Evolutionary conservation across 2,888 invertebrate species (phyloP).

Genomic region (Leucophora obtusa): DNA sequence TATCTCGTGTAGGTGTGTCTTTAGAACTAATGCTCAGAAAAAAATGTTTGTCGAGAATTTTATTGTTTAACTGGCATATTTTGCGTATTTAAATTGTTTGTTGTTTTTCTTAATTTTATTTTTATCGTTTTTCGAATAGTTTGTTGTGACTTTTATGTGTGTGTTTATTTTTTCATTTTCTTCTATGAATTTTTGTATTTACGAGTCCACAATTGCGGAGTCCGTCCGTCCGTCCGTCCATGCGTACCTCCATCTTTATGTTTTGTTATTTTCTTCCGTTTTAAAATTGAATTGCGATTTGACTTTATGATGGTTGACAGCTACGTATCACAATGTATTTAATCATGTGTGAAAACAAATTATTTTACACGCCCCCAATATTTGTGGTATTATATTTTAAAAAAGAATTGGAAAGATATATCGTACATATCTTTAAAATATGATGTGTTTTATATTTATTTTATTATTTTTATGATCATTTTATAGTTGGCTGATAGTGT

Average conservation of each 20-base stretch:
- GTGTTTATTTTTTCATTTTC: background rate
- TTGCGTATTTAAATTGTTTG: constrained; percentile 24
- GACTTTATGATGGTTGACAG: constrained; percentile 37
- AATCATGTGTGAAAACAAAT: constrained; percentile 58
- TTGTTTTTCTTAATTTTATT: constrained; percentile 28
- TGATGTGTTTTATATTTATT: constrained; percentile 28
- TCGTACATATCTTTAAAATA: background rate
- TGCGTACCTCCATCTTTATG: background rate
- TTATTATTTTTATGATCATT: constrained; percentile 27
- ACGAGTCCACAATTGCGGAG: constrained; percentile 18
- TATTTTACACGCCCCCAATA: constrained; percentile 64
- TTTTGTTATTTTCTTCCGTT: constrained; percentile 2
- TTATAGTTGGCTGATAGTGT: background rate
- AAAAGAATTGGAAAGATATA: constrained; percentile 13
- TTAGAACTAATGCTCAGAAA: too few species aligned
- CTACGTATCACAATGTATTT: constrained; percentile 57
- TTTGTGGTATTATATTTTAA: constrained; percentile 45
- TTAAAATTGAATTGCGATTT: constrained; percentile 13
- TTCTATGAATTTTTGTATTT: background rate
- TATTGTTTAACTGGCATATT: background rate
- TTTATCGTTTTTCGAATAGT: constrained; percentile 45
- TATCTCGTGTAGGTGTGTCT: too few species aligned
- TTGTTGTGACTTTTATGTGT: constrained; percentile 55
- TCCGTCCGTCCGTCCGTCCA: background rate
- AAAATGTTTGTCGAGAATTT: too few species aligned